Percentiles rank a stretch among this genome's conserved stretches.
Evolutionary conservation across 2,113 vertebrate genomes (phyloP).

Genomic region (Boulengeromyrus knoepffleri): DNA sequence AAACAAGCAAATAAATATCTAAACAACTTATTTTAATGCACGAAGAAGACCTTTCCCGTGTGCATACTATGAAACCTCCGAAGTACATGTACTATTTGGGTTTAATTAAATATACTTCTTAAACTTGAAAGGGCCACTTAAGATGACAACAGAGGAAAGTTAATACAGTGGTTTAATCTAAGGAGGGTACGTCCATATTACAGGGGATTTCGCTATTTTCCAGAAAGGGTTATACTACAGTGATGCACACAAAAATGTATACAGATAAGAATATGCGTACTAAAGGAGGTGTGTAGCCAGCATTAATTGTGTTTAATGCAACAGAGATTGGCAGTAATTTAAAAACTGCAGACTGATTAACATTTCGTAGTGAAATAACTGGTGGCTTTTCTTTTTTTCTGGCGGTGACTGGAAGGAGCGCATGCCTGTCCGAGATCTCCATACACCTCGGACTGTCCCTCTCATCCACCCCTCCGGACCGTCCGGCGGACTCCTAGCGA

Average conservation of each 20-base stretch:
- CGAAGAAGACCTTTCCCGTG: not conserved
- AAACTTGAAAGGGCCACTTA: not conserved
- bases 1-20: not conserved
- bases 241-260: not conserved
- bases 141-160: not conserved
- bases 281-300: not conserved
- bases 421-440: not conserved
- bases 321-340: not conserved
- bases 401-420: not conserved
- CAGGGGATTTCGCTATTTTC: not conserved
- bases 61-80: not conserved
- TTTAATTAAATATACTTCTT: not conserved
- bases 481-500: not conserved
- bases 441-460: not conserved
- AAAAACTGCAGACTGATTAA: not conserved
- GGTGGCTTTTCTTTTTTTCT: not conserved
- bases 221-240: not conserved
- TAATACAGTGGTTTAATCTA: not conserved
- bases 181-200: not conserved
- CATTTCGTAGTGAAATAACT: not conserved
- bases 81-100: not conserved
- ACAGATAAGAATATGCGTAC: not conserved
- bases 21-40: not conserved
- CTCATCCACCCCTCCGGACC: not conserved
- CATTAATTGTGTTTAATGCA: not conserved